These are phyloP conservation scores for Allacma fusca DNA, from an alignment of 2,888 invertebrate species.

Conservation along the genomic window DNA sequence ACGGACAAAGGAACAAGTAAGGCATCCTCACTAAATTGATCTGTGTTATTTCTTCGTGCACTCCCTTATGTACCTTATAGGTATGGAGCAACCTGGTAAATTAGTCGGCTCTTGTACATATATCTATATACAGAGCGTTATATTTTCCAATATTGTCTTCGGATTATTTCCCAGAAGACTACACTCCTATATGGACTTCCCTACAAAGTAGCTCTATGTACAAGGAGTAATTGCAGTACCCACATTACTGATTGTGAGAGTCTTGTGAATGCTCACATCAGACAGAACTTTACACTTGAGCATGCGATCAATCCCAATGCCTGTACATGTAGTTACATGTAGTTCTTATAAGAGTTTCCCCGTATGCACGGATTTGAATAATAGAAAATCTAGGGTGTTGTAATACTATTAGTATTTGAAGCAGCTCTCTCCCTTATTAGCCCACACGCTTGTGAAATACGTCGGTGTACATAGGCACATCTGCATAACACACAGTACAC, in stretches of 20 bases:
- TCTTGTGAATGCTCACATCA: too few species aligned
- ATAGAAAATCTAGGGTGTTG: too few species aligned
- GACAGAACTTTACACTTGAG: constrained; percentile 3
- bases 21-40: constrained; percentile 40
- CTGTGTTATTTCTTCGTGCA: constrained; percentile 14
- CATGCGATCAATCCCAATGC: neutral
- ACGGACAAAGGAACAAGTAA: constrained; percentile 53
- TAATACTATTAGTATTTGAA: too few species aligned
- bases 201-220: too few species aligned
- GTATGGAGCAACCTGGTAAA: neutral
- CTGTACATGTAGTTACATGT: too few species aligned
- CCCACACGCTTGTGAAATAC: neutral
- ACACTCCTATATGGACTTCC: neutral
- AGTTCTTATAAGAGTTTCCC: too few species aligned
- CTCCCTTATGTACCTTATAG: neutral
- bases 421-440: too few species aligned
- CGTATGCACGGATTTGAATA: too few species aligned
- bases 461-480: neutral
- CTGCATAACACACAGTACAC: neutral
- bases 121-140: neutral
- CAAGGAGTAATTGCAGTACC: too few species aligned
- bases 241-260: too few species aligned
- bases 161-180: neutral
- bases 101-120: neutral
- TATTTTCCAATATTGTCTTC: neutral